phyloP scores from a whole-genome alignment of 2,797 vertebrate species.

The Fundulus diaphanus region DNA sequence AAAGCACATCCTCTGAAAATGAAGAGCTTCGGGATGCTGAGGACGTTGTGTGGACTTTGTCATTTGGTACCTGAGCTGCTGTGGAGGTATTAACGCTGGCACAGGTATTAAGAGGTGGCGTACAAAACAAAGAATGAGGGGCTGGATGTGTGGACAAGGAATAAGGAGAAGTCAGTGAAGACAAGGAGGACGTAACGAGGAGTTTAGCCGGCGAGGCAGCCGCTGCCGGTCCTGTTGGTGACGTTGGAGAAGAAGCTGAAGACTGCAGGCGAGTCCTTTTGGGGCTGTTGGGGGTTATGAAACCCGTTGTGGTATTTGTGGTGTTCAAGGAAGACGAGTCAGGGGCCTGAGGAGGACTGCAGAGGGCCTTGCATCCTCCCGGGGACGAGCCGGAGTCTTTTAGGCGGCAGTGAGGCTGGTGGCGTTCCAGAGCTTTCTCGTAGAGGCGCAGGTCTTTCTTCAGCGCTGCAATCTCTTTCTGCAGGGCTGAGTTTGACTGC shows the following conservation, averaged over 20 bases:
- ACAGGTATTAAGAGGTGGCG: not conserved
- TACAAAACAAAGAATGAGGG: conserved; percentile 41
- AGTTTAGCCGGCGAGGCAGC: not conserved
- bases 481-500: conserved; percentile 64
- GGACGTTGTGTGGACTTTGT: not conserved
- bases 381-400: not conserved
- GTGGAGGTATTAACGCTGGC: not conserved
- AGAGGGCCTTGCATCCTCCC: not conserved
- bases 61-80: not conserved
- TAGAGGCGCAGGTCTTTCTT: conserved; percentile 62
- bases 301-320: not conserved
- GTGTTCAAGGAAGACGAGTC: conserved; percentile 4
- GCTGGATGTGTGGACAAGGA: conserved; percentile 4
- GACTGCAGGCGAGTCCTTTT: not conserved
- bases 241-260: not conserved
- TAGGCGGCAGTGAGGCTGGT: conserved; percentile 69
- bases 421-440: conserved; percentile 57
- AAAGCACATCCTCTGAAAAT: conserved; percentile 1
- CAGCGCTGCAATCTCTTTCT: conserved; percentile 73
- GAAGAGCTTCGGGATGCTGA: not conserved
- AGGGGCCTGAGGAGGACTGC: conserved; percentile 4
- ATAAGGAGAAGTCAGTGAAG: conserved; percentile 7
- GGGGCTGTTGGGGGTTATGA: not conserved
- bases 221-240: conserved; percentile 3
- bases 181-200: not conserved